These are phyloP conservation scores for Hystrix cristata DNA, from an alignment of 2,113 vertebrate species.

Conservation along the genomic window DNA sequence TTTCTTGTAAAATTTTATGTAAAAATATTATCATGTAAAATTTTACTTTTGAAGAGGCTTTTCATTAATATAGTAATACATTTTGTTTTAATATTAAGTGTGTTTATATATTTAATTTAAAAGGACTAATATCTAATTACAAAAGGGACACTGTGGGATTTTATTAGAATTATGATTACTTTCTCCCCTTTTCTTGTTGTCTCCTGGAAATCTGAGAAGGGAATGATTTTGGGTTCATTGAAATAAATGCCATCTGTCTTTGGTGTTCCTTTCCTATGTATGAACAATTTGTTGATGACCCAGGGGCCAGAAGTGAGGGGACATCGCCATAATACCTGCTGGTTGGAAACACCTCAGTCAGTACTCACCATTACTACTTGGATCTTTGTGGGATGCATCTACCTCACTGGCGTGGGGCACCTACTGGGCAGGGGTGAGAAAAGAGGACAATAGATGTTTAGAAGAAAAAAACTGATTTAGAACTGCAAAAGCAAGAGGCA, in stretches of 20 bases:
- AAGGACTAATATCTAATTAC: neutral
- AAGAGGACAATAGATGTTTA: neutral
- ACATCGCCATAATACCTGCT: neutral
- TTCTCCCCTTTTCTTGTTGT: neutral
- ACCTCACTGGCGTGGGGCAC: neutral
- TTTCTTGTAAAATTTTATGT: neutral
- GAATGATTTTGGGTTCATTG: neutral
- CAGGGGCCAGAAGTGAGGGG: neutral
- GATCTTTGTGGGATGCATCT: neutral
- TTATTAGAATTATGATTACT: neutral
- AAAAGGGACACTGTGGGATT: conserved; percentile 1
- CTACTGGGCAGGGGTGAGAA: neutral
- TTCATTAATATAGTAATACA: neutral
- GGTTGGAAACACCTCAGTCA: neutral
- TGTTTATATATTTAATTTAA: conserved; percentile 10
- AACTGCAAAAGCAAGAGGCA: neutral
- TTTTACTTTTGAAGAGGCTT: neutral
- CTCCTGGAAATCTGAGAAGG: neutral
- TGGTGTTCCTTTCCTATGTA: neutral
- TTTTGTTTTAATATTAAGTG: neutral
- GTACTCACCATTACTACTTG: neutral
- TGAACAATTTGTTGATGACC: neutral
- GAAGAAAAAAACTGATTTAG: neutral
- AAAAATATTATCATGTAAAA: neutral
- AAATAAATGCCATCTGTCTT: neutral